Base-by-base conservation (phyloP, 2,888 invertebrate species). In the Oxycera nigricornis region DNA sequence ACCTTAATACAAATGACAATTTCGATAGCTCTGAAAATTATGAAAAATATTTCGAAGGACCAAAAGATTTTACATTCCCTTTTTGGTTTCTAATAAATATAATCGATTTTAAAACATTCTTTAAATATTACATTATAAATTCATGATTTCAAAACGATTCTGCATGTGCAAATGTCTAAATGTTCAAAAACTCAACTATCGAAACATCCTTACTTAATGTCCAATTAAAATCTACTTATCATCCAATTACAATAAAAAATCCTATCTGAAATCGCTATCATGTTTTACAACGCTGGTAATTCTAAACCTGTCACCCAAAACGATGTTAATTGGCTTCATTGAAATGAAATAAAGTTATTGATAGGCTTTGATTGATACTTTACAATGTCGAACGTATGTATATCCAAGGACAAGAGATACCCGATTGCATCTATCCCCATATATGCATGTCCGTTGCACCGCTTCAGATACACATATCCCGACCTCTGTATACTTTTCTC, bases 351-450 rank as follows among this genome's bases (percentile, higher is more conserved):
- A 72, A 62, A 67, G 67, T 75, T 73, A 75, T 75, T 75, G 75
- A 75, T 75, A 75, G 75, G 75, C 73, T 59, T 73, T 75, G 75
- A 75, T 75, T 75, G 75, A 75, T 75, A 73, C 73, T 75, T 55
- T 55, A 70, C 52, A 52, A 55, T 52, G 35, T 70, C 52, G 41
- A 55, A 28, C 55, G 31, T 70, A n/a, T n/a, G n/a, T n/a, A 26
- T 55, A 70, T 70, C 35, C 31, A 55, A 30, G 30, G 31, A 30
- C 31, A 55, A 31, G 31, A 70, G 31, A 70, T 68, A 67, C 26
- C 24, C 17, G 67, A 41, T 67, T 11, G 2, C 67, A 50, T 50
- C 50, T 50, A 31, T 9, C 17, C 20, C 35, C 61, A 61, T 31
- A 17, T 61, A 28, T 61, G 61, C 17, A n/a, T n/a, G n/a, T 9